Base-by-base conservation (phyloP, 2,888 invertebrate genomes). In the Parascotia fuliginaria region DNA sequence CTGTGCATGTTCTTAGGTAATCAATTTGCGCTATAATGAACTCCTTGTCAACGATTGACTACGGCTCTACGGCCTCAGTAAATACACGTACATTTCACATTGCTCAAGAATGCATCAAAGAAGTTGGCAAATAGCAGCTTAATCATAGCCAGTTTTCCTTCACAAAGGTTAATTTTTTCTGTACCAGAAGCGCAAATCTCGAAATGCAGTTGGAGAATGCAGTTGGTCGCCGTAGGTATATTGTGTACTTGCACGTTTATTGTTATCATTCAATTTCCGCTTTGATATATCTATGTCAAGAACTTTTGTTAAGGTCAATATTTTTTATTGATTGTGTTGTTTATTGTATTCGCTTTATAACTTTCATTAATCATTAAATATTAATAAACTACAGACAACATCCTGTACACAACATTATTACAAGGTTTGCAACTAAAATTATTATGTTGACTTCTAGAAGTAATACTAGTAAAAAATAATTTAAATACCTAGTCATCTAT, bases 221-320 rank as follows among this genome's bases (percentile, higher is more conserved):
- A n/a, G n/a, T n/a, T n/a, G n/a, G n/a, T n/a, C n/a, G n/a, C n/a
- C n/a, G n/a, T n/a, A n/a, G n/a, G n/a, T n/a, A n/a, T n/a, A n/a
- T n/a, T n/a, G n/a, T n/a, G n/a, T n/a, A n/a, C n/a, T 24, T 24
- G 7, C 24, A 24, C 24, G 4, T 43, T 51, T 51, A 13, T 19
- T 12, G 42, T 49, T 53, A 45, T 50, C 52, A 60, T 42, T 53
- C 53, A 29, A 68, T 77, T 83, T 85, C 84, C 85, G 81, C 51
- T 54, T 61, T 47, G 42, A 82, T 77, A 73, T 73, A 77, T 24
- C 14, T 22, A 44, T 82, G 82, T 81, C 83, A 85, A 83, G 81
- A 83, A 61, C 81, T 78, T 65, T 63, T 57, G 61, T 62, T 54
- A 51, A 56, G 53, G 57, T 50, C 51, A 62, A 39, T 49, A 56